Evolutionary conservation across 2,113 vertebrate genomes (phyloP), one percentile per base, ranked within the genome.

Genomic region (Arvicanthis niloticus): DNA sequence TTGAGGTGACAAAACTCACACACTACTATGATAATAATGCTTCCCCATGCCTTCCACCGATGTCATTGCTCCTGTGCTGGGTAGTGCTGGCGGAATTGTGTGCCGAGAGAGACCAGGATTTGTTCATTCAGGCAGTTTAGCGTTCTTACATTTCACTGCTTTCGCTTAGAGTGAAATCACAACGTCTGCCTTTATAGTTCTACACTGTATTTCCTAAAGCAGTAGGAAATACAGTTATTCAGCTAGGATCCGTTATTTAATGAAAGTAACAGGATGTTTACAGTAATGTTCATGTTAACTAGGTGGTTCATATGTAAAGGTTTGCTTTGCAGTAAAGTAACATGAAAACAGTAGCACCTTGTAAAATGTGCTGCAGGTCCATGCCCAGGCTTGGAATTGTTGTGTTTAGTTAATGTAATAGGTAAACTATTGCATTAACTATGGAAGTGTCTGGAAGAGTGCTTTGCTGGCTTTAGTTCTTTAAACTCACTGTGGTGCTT

Each of bases 51-150:
- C 91, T 70, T 78, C 56, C 53, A 86, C 91, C 92, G 42, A 92
- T 94, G 89, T 72, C 67, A 21, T 76, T 95, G 67, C 93, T 96
- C 29, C 62, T 48, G 56, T 85, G 91, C 95, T 96, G 92, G 86
- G 84, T 89, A 90, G 85, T 45, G 53, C 85, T 82, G 68, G 77
- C 81, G 89, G 88, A 26, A 45, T 51, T 88, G 13, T 77, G 70
- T 94, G 62, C 97, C 1, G 2, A 31, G 48, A 45, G 45, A 88
- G 80, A 87, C 67, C 22, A 37, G 58, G 76, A 58, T 93, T 65
- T 95, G 51, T 90, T 34, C 13, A 24, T 72, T 58, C 84, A 56
- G 42, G 42, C 21, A 80, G 42, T 37, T 75, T 21, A 89, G 77
- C 53, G 17, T 93, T 72, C 92, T 92, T 73, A 37, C 3, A 42